Percentiles rank a stretch among this genome's conserved stretches.
phyloP scores from a whole-genome alignment of 2,797 vertebrate species.

The Coregonus ussuriensis region DNA sequence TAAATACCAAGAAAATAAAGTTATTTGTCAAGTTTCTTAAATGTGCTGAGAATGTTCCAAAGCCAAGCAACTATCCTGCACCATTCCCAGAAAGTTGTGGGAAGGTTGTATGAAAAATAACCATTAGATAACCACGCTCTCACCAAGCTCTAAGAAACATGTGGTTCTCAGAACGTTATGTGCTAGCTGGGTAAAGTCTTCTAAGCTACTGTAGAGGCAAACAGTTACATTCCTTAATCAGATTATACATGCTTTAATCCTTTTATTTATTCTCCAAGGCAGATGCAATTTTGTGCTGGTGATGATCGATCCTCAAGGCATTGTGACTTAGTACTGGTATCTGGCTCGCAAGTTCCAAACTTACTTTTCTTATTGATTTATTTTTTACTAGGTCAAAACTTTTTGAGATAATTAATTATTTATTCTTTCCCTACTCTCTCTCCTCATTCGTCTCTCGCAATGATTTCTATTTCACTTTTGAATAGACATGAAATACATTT shows the following conservation, averaged over 20 bases:
- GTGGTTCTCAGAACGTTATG: too few relatives aligned
- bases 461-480: not conserved
- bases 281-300: slow-evolving; percentile 51
- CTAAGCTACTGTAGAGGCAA: slow-evolving; percentile 47
- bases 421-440: not conserved
- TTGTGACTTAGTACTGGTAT: slow-evolving; percentile 36
- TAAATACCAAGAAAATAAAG: too few relatives aligned
- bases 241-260: slow-evolving; percentile 61
- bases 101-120: too few relatives aligned
- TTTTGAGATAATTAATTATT: not conserved
- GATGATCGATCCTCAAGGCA: slow-evolving; percentile 49
- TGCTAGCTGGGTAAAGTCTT: slow-evolving; percentile 18
- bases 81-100: too few relatives aligned
- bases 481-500: not conserved
- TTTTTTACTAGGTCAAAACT: slow-evolving; percentile 6
- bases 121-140: too few relatives aligned
- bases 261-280: slow-evolving; percentile 52
- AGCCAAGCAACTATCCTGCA: too few relatives aligned
- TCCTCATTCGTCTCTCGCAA: not conserved
- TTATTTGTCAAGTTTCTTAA: too few relatives aligned
- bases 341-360: slow-evolving; percentile 30
- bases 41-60: too few relatives aligned
- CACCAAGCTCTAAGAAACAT: too few relatives aligned
- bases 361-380: slow-evolving; percentile 33
- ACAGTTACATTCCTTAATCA: slow-evolving; percentile 44